Base-by-base conservation (phyloP, 30 jellyfish, hydroid and myxozoan species). In the Phacellophora camtschatica region DNA sequence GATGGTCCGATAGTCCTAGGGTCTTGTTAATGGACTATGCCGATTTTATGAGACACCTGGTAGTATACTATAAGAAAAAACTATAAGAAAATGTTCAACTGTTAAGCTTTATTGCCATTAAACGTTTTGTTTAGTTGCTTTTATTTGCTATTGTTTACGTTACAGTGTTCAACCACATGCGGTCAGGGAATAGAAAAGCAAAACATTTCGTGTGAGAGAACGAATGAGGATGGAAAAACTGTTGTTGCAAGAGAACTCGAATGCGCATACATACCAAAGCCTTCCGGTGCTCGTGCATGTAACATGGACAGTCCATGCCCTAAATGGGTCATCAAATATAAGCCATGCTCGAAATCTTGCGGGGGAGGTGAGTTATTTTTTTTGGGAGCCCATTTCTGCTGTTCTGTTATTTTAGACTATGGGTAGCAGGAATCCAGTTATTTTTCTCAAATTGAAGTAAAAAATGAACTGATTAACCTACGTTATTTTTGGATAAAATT, bases 141-240 rank as follows among this genome's bases (percentile, higher is more conserved):
- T 19, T 7, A 8, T 19, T 7, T 19, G 12, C 4, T 23, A 59
- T 24, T 8, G 10, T 32, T 27, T 59, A 19, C 63, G 5, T 67
- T 67, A 20, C 58, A 88, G 97, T 88, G 97, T 71, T 79, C 95
- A 2, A 53, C 77, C 3, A 36, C 97, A 13, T 88, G 97, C 41
- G 95, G 90, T 13, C 81, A 72, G 1, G 97, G 97, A 9, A 71
- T 54, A 10, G 35, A 39, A 34, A 71, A 81, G 15, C 85, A 89
- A 37, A 24, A 32, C 54, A 15, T 72, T 29, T 51, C 75, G 16
- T 88, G 97, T 56, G 53, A 71, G 46, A 18, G 95, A 51, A 34
- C 57, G 18, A 82, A 68, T 58, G 90, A 81, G 20, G 83, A 65
- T 66, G 95, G 97, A 16, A 41, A 48, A 13, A 33, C 46, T 10